A percentile compares a stretch with the other conserved stretches of the same genome.
Evolutionary conservation across 1,140 invertebrate genomes (phyloP).

Genomic region (Cylas formicarius): DNA sequence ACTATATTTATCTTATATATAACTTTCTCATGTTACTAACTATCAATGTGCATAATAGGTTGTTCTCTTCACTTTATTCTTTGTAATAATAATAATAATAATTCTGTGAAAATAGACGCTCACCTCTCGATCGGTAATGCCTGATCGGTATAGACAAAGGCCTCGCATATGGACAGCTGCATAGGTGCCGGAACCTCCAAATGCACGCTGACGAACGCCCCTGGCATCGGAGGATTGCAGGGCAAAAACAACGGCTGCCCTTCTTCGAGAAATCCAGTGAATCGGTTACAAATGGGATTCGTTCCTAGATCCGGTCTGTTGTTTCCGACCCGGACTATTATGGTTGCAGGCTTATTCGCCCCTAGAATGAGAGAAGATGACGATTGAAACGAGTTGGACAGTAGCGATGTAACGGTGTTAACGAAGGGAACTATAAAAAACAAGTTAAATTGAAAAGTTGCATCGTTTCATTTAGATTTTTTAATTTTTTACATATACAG

Average conservation of each 20-base stretch:
- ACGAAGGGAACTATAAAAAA: background rate
- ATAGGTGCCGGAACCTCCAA: slow-evolving; percentile 63
- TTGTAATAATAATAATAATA: too few species aligned
- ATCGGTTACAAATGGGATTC: slow-evolving; percentile 89
- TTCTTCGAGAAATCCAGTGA: slow-evolving; percentile 78
- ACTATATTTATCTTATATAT: too few species aligned
- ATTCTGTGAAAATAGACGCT: too few species aligned
- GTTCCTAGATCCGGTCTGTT: slow-evolving; percentile 88
- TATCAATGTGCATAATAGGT: too few species aligned
- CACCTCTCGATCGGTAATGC: slow-evolving; percentile 83
- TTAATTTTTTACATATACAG: too few species aligned
- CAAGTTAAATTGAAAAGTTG: background rate
- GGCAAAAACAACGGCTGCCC: slow-evolving; percentile 86
- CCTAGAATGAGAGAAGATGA: too few species aligned
- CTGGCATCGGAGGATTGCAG: slow-evolving; percentile 91
- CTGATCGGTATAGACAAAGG: slow-evolving; percentile 92
- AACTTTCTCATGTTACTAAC: too few species aligned
- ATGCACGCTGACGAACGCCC: slow-evolving; percentile 89
- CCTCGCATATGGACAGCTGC: slow-evolving; percentile 88
- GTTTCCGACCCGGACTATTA: slow-evolving; percentile 87
- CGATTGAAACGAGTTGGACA: too few species aligned
- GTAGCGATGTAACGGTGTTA: background rate
- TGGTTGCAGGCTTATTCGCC: slow-evolving; percentile 68
- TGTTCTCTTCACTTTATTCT: too few species aligned
- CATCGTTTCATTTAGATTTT: background rate